These are phyloP conservation scores for Erythrolamprus reginae DNA, from an alignment of 2,113 vertebrate genomes.

Conservation along the genomic window DNA sequence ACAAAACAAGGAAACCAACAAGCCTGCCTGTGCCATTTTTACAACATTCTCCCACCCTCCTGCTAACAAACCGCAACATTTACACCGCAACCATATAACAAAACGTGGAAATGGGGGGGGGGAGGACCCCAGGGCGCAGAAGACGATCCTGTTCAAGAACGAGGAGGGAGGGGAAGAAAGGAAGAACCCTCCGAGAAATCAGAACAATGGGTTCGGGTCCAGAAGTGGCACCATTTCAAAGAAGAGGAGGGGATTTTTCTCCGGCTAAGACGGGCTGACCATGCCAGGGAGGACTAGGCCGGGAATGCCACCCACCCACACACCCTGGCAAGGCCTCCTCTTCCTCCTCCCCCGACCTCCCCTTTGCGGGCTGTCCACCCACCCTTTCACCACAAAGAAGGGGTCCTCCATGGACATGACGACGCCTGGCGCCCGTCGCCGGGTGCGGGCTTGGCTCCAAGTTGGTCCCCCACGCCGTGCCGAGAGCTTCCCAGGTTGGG, in stretches of 20 bases:
- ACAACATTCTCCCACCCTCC: background rate
- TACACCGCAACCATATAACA: background rate
- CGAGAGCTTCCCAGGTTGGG: background rate
- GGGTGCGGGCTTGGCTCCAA: background rate
- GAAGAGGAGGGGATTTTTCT: background rate
- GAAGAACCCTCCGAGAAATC: background rate
- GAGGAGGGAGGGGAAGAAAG: background rate
- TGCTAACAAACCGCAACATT: background rate
- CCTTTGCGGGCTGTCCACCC: constrained; percentile 46
- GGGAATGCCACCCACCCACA: background rate
- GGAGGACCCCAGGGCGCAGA: too few species aligned
- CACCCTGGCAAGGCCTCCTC: fast-evolving
- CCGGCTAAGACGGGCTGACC: background rate
- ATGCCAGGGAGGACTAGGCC: background rate
- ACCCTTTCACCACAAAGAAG: constrained; percentile 98
- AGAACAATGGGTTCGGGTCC: background rate
- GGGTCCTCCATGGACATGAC: constrained; percentile 97
- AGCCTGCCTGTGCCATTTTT: background rate
- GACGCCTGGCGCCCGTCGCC: constrained; percentile 44
- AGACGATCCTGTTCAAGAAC: background rate
- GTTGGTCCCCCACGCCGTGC: background rate
- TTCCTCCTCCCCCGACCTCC: too few species aligned
- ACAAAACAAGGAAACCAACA: too few species aligned
- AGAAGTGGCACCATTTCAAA: background rate
- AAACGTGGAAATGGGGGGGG: background rate